These are phyloP conservation scores for Caenorhabditis wallacei DNA, from an alignment of 2,888 invertebrate species.

Conservation along the genomic window DNA sequence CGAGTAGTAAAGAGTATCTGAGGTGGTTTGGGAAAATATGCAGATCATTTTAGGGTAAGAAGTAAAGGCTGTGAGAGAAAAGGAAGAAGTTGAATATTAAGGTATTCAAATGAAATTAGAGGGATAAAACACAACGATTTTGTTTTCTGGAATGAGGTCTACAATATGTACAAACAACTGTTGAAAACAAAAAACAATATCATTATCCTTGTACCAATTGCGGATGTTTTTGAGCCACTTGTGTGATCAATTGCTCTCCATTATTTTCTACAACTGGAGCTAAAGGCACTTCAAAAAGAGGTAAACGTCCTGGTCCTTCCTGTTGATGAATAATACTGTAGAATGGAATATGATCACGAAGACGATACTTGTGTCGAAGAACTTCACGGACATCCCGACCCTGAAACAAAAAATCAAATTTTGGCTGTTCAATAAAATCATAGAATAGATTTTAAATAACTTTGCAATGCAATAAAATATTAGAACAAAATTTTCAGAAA, in stretches of 20 bases:
- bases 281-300: slow-evolving; percentile 7
- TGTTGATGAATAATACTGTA: slow-evolving; percentile 48
- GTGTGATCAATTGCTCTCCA: slow-evolving; percentile 53
- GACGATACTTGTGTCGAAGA: slow-evolving; percentile 92
- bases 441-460: too few species aligned
- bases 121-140: slow-evolving; percentile 7
- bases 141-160: slow-evolving; percentile 35
- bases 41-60: slow-evolving; percentile 45
- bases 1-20: slow-evolving; percentile 40
- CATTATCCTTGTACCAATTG: slow-evolving; percentile 53
- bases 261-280: slow-evolving; percentile 8
- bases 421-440: too few species aligned
- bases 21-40: slow-evolving; percentile 35
- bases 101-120: slow-evolving; percentile 32
- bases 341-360: slow-evolving; percentile 86
- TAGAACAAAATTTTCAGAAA: too few species aligned
- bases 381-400: slow-evolving; percentile 94
- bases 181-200: slow-evolving; percentile 5
- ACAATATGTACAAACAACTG: slow-evolving; percentile 62
- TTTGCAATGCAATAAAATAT: too few species aligned
- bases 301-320: slow-evolving; percentile 26
- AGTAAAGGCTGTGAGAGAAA: slow-evolving; percentile 30
- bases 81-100: slow-evolving; percentile 28
- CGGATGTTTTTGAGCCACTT: slow-evolving; percentile 46
- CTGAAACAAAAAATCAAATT: slow-evolving; percentile 83